Percentiles rank a stretch among this genome's conserved stretches.
phyloP scores from a whole-genome alignment of 2,888 invertebrate genomes.

The Agriopis marginaria region DNA sequence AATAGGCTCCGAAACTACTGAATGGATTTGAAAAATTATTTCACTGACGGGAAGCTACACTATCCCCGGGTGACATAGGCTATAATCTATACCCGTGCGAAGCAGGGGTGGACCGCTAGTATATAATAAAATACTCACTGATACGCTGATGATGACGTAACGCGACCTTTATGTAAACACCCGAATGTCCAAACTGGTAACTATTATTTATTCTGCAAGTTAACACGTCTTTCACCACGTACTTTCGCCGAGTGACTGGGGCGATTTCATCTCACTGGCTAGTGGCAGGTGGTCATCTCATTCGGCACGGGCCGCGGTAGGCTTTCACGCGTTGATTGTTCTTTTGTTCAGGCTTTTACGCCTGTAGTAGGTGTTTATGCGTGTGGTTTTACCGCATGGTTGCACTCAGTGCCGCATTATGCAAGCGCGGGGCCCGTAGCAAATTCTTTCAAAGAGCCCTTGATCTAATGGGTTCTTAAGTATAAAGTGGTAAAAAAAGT shows the following conservation, averaged over 20 bases:
- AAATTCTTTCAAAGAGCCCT: too few relatives aligned
- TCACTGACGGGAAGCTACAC: too few relatives aligned
- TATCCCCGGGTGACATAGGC: too few relatives aligned
- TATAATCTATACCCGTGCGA: too few relatives aligned
- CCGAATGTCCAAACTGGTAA: neutral
- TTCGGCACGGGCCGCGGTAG: neutral
- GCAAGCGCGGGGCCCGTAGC: too few relatives aligned
- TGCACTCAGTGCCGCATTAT: too few relatives aligned
- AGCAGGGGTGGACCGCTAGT: too few relatives aligned
- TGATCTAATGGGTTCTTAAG: too few relatives aligned
- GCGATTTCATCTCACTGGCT: neutral
- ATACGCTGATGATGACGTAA: neutral
- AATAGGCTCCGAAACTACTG: too few relatives aligned
- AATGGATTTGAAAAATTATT: too few relatives aligned
- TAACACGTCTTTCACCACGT: conserved; percentile 4
- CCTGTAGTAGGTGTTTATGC: neutral
- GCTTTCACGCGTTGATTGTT: neutral
- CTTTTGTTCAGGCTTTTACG: neutral
- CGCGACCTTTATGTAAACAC: neutral
- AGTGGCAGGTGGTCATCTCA: neutral
- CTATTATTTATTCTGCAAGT: neutral
- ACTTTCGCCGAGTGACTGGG: conserved; percentile 1
- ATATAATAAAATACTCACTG: neutral
- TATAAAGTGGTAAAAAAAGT: too few relatives aligned
- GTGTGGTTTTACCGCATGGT: too few relatives aligned